Base-by-base conservation (phyloP, 2,113 vertebrate species). In the Elephas maximus region DNA sequence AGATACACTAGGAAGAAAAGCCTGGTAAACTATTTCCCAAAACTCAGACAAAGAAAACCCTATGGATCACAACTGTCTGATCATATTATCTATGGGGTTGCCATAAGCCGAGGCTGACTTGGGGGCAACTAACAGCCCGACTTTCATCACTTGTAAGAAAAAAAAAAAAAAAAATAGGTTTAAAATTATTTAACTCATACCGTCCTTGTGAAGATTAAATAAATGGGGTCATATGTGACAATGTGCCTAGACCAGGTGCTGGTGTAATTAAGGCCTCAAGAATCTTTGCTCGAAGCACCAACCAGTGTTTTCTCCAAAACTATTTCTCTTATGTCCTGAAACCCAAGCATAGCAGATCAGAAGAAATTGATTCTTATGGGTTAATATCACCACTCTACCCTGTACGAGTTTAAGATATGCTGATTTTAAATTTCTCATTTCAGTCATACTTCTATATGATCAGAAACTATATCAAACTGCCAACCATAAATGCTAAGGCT, bases 401-500 rank as follows among this genome's bases (percentile, higher is more conserved):
- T 71, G 33, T 0, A 4, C 77, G 37, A 80, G 28, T 86, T 96
- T 91, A 92, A 91, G 11, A 91, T 62, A 65, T 26, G 1, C 23
- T 91, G 71, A 63, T 88, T 82, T 92, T 81, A 20, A 93, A 86
- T 76, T 87, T 97, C 79, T 93, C 63, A 48, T 48, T 93, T 96
- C 85, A 79, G 21, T 90, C 60, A 93, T 84, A 77, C 53, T 92
- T 96, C 89, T 79, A 8, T 51, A 79, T 11, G 20, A 91, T 85
- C 88, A 96, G 87, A 96, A 97, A 83, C 78, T 85, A 24, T 30
- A 63, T 89, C 53, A 94, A 95, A 95, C 51, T 60, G 48, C 79
- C 81, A 86, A 83, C 60, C 45, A 14, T 41, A 86, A 88, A 73
- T 33, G 69, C 60, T 53, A 82, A 82, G 18, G 17, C 30, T 94